Evolutionary conservation across 2,888 invertebrate genomes (phyloP), one percentile per base, ranked within the genome.

Genomic region (Cartodere bifasciata): DNA sequence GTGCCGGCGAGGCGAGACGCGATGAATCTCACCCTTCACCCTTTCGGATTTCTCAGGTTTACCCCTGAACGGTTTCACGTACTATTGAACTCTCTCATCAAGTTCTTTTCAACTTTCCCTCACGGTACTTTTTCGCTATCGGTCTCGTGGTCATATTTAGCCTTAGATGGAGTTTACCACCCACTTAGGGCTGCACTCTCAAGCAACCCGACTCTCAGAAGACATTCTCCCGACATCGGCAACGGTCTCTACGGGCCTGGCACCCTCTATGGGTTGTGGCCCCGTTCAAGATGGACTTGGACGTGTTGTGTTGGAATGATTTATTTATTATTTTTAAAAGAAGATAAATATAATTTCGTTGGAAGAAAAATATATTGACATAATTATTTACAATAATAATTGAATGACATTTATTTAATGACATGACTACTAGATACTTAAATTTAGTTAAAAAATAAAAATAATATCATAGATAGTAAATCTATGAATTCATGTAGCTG

Each of bases 41-140:
- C 45, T 47, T 47, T 47, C 41, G 46, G 45, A 41, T 44, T 48
- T 48, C 47, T 47, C 45, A 42, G 44, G 46, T 41, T 53, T 52
- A 47, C 49, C 46, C 39, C 48, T 48, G 42, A 41, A 50, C 60
- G 62, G 62, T 65, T 67, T 68, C 51, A 51, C 47, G 46, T 42
- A 58, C 64, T 65, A 49, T 67, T 65, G 55, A 62, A 64, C 63
- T 63, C 64, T 63, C 64, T 47, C 46, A 42, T 44, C 46, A 46
- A 45, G 48, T 47, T 39, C 44, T 45, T 48, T 47, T 48, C 47
- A 47, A 47, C 44, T 48, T 50, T 49, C 44, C 45, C 47, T 50
- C 47, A 46, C 63, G 62, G 65, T 67, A 68, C 67, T 68, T 67
- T 57, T 60, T 63, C 60, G 67, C 68, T 71, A 70, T 72, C 67